Conservation (phyloP, 2,113 vertebrate genomes). For the Podocnemis expansa region DNA sequence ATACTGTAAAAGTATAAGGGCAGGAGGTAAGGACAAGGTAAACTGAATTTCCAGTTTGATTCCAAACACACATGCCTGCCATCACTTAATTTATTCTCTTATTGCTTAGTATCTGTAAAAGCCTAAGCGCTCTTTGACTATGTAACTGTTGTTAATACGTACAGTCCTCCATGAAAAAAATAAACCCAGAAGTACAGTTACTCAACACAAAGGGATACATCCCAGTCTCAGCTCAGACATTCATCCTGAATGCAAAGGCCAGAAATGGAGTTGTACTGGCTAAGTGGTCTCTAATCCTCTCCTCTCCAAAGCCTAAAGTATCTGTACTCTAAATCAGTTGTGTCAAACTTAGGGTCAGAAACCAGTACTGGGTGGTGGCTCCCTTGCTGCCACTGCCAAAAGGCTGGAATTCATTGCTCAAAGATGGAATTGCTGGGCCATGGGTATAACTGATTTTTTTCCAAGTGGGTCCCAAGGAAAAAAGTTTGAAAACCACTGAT, state of each 20-base stretch:
- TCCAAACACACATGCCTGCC: accelerated
- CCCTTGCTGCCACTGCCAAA: no score
- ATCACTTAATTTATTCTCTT: background rate
- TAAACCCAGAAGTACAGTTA: background rate
- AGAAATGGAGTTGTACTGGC: background rate
- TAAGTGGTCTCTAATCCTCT: background rate
- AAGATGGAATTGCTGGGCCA: no score
- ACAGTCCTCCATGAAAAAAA: background rate
- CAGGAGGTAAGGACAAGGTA: background rate
- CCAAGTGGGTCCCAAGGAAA: no score
- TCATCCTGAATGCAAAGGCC: background rate
- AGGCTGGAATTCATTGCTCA: no score
- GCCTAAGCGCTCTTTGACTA: constrained; percentile 28
- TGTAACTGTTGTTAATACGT: background rate
- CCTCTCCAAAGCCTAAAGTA: background rate
- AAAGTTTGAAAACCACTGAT: no score
- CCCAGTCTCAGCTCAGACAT: background rate
- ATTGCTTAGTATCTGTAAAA: background rate
- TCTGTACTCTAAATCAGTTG: no score
- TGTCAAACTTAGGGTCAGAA: no score
- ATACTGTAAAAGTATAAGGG: background rate
- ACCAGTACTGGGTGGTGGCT: no score
- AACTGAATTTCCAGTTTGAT: constrained; percentile 28
- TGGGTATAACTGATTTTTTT: no score
- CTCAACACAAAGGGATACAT: background rate